Percentiles rank a stretch among this genome's conserved stretches.
Evolutionary conservation across 2,797 vertebrate genomes (phyloP).

Genomic region (Neosilurus hyrtlii): DNA sequence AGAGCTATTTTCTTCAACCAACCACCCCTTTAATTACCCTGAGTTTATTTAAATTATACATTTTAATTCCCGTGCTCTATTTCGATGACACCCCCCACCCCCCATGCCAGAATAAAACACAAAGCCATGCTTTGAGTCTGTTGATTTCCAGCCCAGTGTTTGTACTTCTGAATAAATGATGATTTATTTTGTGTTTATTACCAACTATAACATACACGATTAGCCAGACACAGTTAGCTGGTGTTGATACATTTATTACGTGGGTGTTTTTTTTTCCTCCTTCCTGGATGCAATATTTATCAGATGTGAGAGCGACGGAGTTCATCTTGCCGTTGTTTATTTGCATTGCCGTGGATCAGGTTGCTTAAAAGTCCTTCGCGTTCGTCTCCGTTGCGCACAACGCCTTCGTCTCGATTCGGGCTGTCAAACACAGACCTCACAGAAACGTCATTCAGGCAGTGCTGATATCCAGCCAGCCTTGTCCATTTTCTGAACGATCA

Average conservation of each 20-base stretch:
- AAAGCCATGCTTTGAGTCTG: neutral
- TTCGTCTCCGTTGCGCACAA: conserved; percentile 7
- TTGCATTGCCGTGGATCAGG: conserved; percentile 2
- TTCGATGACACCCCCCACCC: neutral
- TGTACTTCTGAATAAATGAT: conserved; percentile 14
- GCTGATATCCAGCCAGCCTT: conserved; percentile 5
- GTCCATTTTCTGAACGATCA: conserved; percentile 30
- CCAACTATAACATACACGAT: conserved; percentile 6
- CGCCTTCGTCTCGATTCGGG: neutral
- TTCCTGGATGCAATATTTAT: neutral
- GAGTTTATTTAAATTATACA: too few relatives aligned
- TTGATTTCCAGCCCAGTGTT: neutral
- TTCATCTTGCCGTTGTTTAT: conserved; percentile 28
- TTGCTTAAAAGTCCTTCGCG: conserved; percentile 2
- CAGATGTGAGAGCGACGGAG: conserved; percentile 8
- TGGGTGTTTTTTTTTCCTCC: neutral
- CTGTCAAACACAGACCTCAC: neutral
- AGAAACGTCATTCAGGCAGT: neutral
- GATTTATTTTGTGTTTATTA: conserved; percentile 34
- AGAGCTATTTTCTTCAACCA: too few relatives aligned
- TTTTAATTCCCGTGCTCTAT: too few relatives aligned
- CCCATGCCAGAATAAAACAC: neutral
- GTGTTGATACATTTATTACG: conserved; percentile 37
- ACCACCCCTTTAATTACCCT: too few relatives aligned
- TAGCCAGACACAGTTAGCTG: conserved; percentile 15